Conservation (phyloP, 1,140 invertebrate genomes). For the Zaprionus ghesquierei region DNA sequence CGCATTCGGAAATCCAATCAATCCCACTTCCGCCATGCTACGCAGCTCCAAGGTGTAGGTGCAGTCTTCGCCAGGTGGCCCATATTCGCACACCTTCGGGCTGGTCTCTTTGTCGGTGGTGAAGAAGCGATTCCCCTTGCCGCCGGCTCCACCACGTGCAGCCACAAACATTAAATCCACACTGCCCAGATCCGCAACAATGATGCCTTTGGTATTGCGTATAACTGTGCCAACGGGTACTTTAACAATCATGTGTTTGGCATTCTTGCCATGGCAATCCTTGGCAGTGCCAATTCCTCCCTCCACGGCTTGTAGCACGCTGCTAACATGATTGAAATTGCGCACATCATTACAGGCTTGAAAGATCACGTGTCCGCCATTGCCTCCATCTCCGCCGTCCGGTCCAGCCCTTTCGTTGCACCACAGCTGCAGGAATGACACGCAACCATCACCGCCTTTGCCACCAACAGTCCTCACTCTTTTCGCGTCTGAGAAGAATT, state of each 20-base stretch:
- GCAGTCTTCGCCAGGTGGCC: conserved; percentile 91
- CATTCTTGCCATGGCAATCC: conserved; percentile 94
- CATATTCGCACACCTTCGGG: conserved; percentile 93
- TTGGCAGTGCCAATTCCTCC: conserved; percentile 90
- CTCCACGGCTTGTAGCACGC: conserved; percentile 85
- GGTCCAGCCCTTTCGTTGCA: conserved; percentile 95
- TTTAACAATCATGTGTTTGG: conserved; percentile 88
- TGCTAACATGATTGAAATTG: conserved; percentile 88
- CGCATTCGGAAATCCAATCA: conserved; percentile 98
- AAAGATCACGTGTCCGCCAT: conserved; percentile 98
- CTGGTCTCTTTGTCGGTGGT: conserved; percentile 90
- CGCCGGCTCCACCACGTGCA: conserved; percentile 95
- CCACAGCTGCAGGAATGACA: conserved; percentile 92
- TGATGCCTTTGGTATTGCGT: conserved; percentile 85
- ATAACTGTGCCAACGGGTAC: conserved; percentile 96
- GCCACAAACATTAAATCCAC: conserved; percentile 94
- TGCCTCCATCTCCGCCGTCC: conserved; percentile 97
- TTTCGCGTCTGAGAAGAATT: conserved; percentile 88
- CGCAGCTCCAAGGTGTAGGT: conserved; percentile 91
- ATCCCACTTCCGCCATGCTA: conserved; percentile 96
- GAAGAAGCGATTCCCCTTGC: conserved; percentile 97
- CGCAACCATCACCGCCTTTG: conserved; percentile 95
- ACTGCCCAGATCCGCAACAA: conserved; percentile 88
- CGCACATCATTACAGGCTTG: conserved; percentile 87
- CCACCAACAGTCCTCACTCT: conserved; percentile 88